These are phyloP conservation scores for Idris sp. DNA, from an alignment of 1,140 invertebrate genomes.

Conservation along the genomic window DNA sequence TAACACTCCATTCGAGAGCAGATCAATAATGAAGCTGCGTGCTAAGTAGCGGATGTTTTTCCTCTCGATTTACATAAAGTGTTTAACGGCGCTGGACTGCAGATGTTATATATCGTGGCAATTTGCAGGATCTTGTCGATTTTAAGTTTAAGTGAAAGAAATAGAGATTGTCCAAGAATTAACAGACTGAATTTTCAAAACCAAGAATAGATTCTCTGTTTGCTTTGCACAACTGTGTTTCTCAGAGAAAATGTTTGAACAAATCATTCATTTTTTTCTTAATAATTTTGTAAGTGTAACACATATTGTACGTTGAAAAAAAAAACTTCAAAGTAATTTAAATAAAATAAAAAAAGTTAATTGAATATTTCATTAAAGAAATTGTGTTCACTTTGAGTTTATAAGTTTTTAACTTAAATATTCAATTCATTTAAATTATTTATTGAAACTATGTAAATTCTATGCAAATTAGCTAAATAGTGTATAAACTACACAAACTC, in stretches of 20 bases:
- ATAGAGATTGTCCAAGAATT: conserved; percentile 23
- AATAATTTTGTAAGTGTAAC: no score
- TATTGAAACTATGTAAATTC: no score
- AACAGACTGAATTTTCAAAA: background rate
- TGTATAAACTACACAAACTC: no score
- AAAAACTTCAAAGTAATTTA: no score
- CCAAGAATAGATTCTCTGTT: conserved; percentile 4
- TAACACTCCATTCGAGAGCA: conserved; percentile 42
- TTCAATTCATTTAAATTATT: no score
- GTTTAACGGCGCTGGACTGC: conserved; percentile 39
- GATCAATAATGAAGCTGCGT: conserved; percentile 44
- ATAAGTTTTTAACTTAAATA: no score
- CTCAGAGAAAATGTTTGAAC: conserved; percentile 13
- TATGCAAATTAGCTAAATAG: no score
- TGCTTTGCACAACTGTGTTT: background rate
- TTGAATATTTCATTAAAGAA: no score
- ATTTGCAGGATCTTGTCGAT: conserved; percentile 38
- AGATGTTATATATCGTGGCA: conserved; percentile 35
- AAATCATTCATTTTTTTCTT: conserved; percentile 1
- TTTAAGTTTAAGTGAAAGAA: conserved; percentile 32
- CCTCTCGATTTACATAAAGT: conserved; percentile 54
- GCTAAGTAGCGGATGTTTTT: conserved; percentile 59
- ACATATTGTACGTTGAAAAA: no score
- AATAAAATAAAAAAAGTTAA: no score
- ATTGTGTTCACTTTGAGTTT: no score